Percentiles rank a stretch among this genome's conserved stretches.
These are phyloP conservation scores for Ctenopoma kingsleyae DNA, from an alignment of 2,797 vertebrate genomes.

Conservation along the genomic window DNA sequence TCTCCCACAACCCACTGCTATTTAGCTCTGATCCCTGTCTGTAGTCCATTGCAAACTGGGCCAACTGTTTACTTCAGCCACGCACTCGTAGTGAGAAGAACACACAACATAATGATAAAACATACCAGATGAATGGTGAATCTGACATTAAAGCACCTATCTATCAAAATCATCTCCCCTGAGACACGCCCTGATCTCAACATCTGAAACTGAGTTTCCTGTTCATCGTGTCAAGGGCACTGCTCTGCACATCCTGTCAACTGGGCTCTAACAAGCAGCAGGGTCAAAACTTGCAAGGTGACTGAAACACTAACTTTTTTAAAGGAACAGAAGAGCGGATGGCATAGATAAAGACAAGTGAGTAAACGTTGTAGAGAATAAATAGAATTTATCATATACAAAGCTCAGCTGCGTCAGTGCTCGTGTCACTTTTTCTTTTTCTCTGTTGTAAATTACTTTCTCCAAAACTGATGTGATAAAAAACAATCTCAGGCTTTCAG, in stretches of 20 bases:
- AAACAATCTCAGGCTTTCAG: not conserved
- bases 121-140: conserved; percentile 25
- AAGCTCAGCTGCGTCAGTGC: conserved; percentile 7
- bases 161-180: not conserved
- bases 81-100: not conserved
- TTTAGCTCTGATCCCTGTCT: conserved; percentile 36
- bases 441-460: not conserved
- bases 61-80: conserved; percentile 36
- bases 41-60: conserved; percentile 24
- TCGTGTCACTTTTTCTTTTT: not conserved
- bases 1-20: conserved; percentile 39
- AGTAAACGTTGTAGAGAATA: conserved; percentile 4
- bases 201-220: conserved; percentile 13
- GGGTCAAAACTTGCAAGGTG: conserved; percentile 9
- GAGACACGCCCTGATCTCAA: conserved; percentile 28
- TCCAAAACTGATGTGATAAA: not conserved
- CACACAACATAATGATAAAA: conserved; percentile 29
- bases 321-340: not conserved
- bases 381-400: not conserved
- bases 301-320: conserved; percentile 11
- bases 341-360: not conserved
- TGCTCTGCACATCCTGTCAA: conserved; percentile 9
- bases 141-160: conserved; percentile 34
- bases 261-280: not conserved
- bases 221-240: conserved; percentile 2